Conservation (phyloP, 1,140 invertebrate species). For the Ceratitis capitata region DNA sequence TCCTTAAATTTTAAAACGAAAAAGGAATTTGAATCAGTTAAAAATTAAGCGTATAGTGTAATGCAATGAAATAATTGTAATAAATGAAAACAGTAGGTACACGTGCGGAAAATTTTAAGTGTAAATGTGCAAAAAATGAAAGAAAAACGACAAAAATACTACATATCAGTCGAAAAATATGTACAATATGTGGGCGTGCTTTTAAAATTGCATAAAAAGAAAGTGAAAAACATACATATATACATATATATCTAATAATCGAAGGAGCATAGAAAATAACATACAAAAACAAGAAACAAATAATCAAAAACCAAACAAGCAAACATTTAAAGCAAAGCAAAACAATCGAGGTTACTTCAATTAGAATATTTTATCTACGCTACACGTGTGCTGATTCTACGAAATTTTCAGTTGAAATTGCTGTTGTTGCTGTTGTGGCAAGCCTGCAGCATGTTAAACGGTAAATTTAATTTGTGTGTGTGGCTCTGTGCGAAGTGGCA, state of each 20-base stretch:
- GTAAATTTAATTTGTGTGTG: not conserved
- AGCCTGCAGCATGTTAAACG: not conserved
- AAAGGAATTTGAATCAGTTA: not conserved
- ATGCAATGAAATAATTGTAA: not conserved
- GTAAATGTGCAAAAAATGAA: not conserved
- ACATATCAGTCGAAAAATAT: not conserved
- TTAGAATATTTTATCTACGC: not conserved
- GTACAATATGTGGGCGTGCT: not conserved
- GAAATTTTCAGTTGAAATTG: no score
- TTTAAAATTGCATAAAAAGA: not conserved
- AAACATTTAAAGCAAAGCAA: no score
- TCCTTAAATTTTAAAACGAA: not conserved
- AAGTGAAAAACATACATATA: not conserved
- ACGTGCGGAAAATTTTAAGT: no score
- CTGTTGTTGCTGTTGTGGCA: not conserved
- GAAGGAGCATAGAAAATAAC: not conserved
- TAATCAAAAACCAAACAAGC: no score
- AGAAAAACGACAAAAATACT: not conserved
- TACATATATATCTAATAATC: not conserved
- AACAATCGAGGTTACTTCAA: not conserved
- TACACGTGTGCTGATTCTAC: not conserved
- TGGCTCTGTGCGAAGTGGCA: not conserved
- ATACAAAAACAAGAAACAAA: not conserved
- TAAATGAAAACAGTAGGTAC: not conserved
- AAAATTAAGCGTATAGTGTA: not conserved